Base-by-base conservation (phyloP, 2,888 invertebrate genomes). In the Mellilla xanthometata region DNA sequence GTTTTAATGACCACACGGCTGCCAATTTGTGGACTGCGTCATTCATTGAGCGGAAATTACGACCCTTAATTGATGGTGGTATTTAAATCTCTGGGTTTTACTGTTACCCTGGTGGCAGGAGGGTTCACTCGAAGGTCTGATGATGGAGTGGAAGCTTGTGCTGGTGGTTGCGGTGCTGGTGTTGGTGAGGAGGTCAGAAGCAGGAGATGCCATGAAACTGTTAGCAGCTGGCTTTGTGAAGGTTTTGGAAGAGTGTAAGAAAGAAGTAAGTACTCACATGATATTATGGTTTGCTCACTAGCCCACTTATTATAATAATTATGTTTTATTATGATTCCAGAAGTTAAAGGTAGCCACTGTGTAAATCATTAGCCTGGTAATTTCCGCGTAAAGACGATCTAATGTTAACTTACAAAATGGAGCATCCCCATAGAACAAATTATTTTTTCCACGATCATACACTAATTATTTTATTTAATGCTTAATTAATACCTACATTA, bases 171-270 rank as follows among this genome's bases (percentile, higher is more conserved):
- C 62, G 3, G 8, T 71, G 7, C 1, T 76, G 15, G 35, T 58
- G 9, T 49, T 54, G 12, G 48, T 13, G 2, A 54, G 56, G 35
- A 52, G 54, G 40, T 52, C 65, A 13, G 50, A 65, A 1, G 66
- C 76, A 0, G 60, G 64, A 15, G 81, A 82, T 40, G 68, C 70
- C 0, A 66, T 82, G 71, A 72, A 65, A 39, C 56, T 62, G 6
- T 65, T 82, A 1, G 76, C 76, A 13, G 57, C 66, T 1, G 75
- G 78, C 15, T 83, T 82, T 32, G 54, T 83, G 3, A 80, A 67
- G 42, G 77, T 76, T 6, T 44, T 83, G 26, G 74, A 81, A 0
- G 69, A 72, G 12, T 83, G 83, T 49, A 76, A 74, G 31, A 56
- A 63, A 6, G 83, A 83, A 67, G 83, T 81, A 56, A 57, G 53